Conservation (phyloP, 2,797 vertebrate species). For the Pseudotriccus pelzelni region DNA sequence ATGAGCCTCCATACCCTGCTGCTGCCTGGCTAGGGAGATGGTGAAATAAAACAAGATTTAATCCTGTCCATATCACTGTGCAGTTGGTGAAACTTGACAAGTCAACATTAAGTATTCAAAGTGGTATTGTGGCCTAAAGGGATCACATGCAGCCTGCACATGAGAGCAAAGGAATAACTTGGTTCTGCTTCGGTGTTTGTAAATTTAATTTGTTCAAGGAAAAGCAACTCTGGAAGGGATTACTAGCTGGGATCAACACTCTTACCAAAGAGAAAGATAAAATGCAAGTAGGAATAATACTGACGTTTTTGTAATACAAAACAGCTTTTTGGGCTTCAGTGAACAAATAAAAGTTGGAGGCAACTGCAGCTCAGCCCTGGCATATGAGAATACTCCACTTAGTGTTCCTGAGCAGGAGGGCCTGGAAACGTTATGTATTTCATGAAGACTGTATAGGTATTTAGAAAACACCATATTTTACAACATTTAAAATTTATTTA, state of each 20-base stretch:
- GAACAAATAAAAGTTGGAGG: conserved; percentile 33
- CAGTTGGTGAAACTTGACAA: conserved; percentile 34
- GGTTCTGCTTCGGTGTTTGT: conserved; percentile 59
- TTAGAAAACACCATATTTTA: not conserved
- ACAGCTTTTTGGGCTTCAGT: not conserved
- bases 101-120: conserved; percentile 54
- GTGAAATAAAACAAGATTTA: conserved; percentile 35
- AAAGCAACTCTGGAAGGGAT: conserved; percentile 59
- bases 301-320: conserved; percentile 35
- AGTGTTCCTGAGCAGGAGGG: not conserved
- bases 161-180: not conserved
- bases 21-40: not conserved
- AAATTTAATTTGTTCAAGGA: conserved; percentile 65
- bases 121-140: not conserved
- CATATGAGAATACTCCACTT: not conserved
- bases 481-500: not conserved
- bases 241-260: conserved; percentile 49
- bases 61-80: not conserved
- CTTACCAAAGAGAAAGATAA: conserved; percentile 19
- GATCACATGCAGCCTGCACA: conserved; percentile 28
- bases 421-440: not conserved
- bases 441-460: not conserved
- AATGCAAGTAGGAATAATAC: conserved; percentile 24
- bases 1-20: not conserved
- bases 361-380: not conserved